phyloP scores from a whole-genome alignment of 2,888 invertebrate genomes.

The Oscheius myriophilus region DNA sequence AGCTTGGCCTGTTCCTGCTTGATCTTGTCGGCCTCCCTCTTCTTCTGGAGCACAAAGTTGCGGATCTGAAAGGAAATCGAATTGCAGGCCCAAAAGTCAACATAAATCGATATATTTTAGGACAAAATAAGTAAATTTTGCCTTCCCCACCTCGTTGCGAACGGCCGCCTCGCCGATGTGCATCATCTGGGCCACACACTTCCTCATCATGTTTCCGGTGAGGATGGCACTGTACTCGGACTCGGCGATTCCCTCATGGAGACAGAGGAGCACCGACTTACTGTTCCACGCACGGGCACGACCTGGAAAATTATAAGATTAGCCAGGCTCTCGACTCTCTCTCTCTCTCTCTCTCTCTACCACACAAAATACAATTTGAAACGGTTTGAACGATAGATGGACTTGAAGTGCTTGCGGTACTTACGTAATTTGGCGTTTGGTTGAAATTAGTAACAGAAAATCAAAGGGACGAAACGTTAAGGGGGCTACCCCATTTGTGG shows the following conservation, averaged over 20 bases:
- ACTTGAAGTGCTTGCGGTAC: no score
- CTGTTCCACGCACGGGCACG: conserved; percentile 64
- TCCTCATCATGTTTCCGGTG: conserved; percentile 30
- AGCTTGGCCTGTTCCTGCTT: not conserved
- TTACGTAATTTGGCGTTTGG: no score
- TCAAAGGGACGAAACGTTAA: no score
- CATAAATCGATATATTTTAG: no score
- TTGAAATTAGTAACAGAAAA: no score
- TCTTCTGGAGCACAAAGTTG: not conserved
- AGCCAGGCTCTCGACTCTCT: not conserved
- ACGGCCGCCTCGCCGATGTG: conserved; percentile 7
- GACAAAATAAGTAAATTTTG: no score
- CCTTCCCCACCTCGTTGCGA: not conserved
- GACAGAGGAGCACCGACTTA: conserved; percentile 56
- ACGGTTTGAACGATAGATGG: no score
- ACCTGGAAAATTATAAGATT: conserved; percentile 33
- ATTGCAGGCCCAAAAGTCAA: no score
- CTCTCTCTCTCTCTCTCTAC: no score
- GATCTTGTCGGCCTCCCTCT: not conserved
- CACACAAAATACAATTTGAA: no score
- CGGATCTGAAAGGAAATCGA: not conserved
- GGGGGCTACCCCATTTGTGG: no score
- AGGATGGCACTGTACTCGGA: conserved; percentile 50
- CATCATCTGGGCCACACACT: conserved; percentile 8
- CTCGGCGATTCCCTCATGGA: conserved; percentile 48